A percentile compares a stretch with the other conserved stretches of the same genome.
Evolutionary conservation across 2,797 vertebrate genomes (phyloP).

Genomic region (Eleutherodactylus coqui): DNA sequence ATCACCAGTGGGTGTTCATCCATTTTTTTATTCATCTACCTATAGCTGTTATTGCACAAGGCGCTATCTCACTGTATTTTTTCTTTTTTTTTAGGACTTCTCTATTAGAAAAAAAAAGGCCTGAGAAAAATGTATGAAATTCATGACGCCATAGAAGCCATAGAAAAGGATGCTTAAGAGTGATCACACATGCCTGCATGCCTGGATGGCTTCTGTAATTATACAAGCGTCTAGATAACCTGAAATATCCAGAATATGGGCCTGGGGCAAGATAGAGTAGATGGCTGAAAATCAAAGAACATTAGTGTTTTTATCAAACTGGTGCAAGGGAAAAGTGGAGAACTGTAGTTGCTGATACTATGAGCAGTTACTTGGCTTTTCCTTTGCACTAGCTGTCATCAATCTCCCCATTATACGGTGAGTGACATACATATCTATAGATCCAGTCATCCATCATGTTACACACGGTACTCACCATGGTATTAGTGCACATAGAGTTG

Average conservation of each 20-base stretch:
- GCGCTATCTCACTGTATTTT: no score
- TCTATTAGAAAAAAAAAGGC: no score
- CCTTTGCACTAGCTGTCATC: not conserved
- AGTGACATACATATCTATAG: not conserved
- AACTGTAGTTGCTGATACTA: not conserved
- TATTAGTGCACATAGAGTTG: constrained; percentile 94
- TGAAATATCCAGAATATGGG: not conserved
- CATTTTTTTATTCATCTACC: no score
- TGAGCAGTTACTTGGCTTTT: not conserved
- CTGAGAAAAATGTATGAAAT: no score
- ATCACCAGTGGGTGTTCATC: no score
- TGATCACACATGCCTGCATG: not conserved
- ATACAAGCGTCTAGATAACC: no score
- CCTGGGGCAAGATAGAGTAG: not conserved
- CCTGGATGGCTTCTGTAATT: not conserved
- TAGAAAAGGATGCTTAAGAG: no score
- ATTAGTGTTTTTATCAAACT: not conserved
- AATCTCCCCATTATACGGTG: not conserved
- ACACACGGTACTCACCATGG: constrained; percentile 80
- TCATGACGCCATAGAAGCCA: no score
- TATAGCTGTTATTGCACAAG: no score
- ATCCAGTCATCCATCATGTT: not conserved
- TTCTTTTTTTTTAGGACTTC: no score
- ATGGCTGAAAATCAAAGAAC: not conserved
- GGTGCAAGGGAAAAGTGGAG: not conserved